Evolutionary conservation across 2,888 invertebrate species (phyloP).

Genomic region (Schizotus pectinicornis): DNA sequence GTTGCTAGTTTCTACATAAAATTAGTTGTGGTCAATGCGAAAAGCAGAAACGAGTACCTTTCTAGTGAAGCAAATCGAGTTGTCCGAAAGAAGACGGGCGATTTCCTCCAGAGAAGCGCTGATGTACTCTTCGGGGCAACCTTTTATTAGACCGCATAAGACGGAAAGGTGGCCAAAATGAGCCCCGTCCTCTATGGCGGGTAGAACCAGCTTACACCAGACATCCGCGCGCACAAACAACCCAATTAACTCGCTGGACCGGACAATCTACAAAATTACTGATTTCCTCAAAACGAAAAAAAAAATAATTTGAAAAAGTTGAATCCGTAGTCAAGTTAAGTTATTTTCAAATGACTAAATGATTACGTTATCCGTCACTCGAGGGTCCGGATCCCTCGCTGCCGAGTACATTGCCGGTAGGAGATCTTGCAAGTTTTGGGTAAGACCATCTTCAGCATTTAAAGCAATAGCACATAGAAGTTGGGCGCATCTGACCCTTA

Average conservation of each 20-base stretch:
- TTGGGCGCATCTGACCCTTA: constrained; percentile 75
- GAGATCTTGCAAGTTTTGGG: constrained; percentile 68
- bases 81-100: constrained; percentile 64
- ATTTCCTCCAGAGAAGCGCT: constrained; percentile 63
- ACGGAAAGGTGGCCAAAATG: constrained; percentile 65
- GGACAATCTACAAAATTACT: constrained; percentile 52
- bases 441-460: constrained; percentile 76
- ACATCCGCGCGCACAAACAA: constrained; percentile 74
- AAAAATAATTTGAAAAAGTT: constrained; percentile 1
- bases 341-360: too few species aligned
- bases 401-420: constrained; percentile 64
- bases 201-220: constrained; percentile 72
- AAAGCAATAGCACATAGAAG: constrained; percentile 74
- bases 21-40: not conserved
- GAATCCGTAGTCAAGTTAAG: too few species aligned
- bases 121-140: constrained; percentile 62
- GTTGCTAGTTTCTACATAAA: not conserved
- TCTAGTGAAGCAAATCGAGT: constrained; percentile 66
- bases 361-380: constrained; percentile 65
- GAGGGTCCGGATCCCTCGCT: constrained; percentile 68
- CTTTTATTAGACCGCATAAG: constrained; percentile 67
- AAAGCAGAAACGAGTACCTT: constrained; percentile 57
- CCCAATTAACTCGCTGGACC: constrained; percentile 75
- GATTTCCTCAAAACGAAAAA: not conserved
- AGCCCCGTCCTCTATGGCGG: constrained; percentile 64